These are phyloP conservation scores for Steinernema hermaphroditum DNA, from an alignment of 2,888 invertebrate species.

Conservation along the genomic window DNA sequence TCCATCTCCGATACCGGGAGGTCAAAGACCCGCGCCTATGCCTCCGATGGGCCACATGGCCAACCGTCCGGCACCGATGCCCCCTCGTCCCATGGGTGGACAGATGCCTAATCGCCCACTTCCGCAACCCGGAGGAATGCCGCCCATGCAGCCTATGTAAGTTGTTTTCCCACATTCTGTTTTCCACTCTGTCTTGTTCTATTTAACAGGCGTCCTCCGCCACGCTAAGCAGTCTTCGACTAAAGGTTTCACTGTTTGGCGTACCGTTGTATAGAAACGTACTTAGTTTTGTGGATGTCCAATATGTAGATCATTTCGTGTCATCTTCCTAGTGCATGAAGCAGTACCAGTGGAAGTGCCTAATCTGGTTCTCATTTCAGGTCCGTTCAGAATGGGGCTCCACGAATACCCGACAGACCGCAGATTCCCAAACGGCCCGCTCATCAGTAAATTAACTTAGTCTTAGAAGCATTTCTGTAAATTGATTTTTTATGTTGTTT, in stretches of 20 bases:
- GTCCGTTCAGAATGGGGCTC: slow-evolving; percentile 31
- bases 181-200: too few species aligned
- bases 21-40: slow-evolving; percentile 51
- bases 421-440: slow-evolving; percentile 40
- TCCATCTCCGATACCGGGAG: slow-evolving; percentile 43
- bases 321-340: slow-evolving; percentile 6
- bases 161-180: slow-evolving; percentile 36
- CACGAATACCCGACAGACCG: slow-evolving; percentile 41
- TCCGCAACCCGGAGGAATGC: slow-evolving; percentile 39
- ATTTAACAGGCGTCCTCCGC: slow-evolving; percentile 30
- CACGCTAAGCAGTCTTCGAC: slow-evolving; percentile 1
- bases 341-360: too few species aligned
- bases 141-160: slow-evolving; percentile 59
- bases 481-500: not conserved
- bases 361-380: slow-evolving; percentile 25
- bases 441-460: slow-evolving; percentile 1
- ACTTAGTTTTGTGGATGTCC: not conserved
- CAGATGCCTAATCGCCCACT: slow-evolving; percentile 38
- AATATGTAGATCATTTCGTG: not conserved
- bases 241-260: slow-evolving; percentile 6
- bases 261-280: not conserved
- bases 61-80: slow-evolving; percentile 68
- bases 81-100: slow-evolving; percentile 69
- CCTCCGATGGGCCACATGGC: slow-evolving; percentile 37
- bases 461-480: slow-evolving; percentile 18